Evolutionary conservation across 2,888 invertebrate genomes (phyloP).

Genomic region (Microctonus brassicae): DNA sequence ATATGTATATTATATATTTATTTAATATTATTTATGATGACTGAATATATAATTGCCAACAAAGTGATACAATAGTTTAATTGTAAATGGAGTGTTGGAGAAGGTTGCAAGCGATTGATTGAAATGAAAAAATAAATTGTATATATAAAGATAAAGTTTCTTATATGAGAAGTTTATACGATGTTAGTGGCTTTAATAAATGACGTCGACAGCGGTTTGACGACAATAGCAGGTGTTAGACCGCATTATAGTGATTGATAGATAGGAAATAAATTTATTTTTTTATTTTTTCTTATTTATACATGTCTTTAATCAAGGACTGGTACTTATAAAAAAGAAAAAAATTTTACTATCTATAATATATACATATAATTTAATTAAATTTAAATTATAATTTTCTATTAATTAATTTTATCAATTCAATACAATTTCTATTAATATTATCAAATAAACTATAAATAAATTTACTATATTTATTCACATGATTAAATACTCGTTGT

Average conservation of each 20-base stretch:
- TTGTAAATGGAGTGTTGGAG: neutral
- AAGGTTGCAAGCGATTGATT: too few relatives aligned
- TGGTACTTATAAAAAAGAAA: too few relatives aligned
- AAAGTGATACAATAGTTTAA: neutral
- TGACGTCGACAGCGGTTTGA: slow-evolving; percentile 23
- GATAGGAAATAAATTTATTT: neutral
- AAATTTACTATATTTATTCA: too few relatives aligned
- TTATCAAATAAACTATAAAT: too few relatives aligned
- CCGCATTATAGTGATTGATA: neutral
- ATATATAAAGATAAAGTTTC: neutral
- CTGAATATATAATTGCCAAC: neutral
- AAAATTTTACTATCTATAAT: too few relatives aligned
- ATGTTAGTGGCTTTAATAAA: slow-evolving; percentile 1
- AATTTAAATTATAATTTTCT: too few relatives aligned
- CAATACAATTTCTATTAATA: too few relatives aligned
- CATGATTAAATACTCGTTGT: neutral
- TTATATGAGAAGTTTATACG: neutral
- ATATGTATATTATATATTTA: too few relatives aligned
- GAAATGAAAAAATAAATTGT: neutral
- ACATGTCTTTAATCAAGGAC: too few relatives aligned
- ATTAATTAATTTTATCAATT: too few relatives aligned
- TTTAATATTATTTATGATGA: neutral
- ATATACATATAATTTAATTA: too few relatives aligned
- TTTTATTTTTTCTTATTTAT: too few relatives aligned
- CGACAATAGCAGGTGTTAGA: slow-evolving; percentile 22